These are phyloP conservation scores for Hippasteria phrygiana DNA, from an alignment of 53 echinoderm and acorn worm species.

Conservation along the genomic window DNA sequence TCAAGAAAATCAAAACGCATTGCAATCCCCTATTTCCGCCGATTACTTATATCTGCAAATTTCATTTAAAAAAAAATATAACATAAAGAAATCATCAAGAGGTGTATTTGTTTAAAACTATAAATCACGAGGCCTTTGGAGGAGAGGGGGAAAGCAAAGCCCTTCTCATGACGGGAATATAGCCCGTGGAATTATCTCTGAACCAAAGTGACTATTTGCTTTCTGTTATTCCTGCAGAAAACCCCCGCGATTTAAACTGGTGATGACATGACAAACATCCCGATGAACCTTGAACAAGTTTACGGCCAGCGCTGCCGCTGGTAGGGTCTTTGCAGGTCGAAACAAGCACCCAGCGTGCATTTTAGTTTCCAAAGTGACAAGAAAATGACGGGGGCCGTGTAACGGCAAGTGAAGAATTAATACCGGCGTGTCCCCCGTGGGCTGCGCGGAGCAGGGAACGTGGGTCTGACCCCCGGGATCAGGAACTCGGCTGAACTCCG, in stretches of 20 bases:
- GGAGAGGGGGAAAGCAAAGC: no score
- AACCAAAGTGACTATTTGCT: no score
- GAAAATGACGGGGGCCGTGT: not conserved
- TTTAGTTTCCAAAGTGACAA: constrained; percentile 40
- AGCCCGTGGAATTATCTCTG: no score
- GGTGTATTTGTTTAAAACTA: no score
- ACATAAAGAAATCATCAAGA: no score
- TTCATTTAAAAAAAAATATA: no score
- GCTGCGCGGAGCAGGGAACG: not conserved
- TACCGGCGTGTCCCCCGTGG: constrained; percentile 29
- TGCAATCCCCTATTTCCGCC: no score
- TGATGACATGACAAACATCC: not conserved
- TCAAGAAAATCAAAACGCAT: no score
- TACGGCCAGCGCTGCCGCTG: not conserved
- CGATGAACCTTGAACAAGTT: constrained; percentile 15
- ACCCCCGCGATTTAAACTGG: constrained; percentile 1
- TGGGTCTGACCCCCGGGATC: constrained; percentile 3
- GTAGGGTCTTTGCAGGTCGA: constrained; percentile 32
- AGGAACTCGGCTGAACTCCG: constrained; percentile 28
- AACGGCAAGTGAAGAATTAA: not conserved
- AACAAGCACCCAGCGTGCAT: constrained; percentile 37
- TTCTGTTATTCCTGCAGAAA: no score
- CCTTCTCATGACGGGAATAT: no score
- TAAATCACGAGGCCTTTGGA: no score
- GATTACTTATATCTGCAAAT: no score